Base-by-base conservation (phyloP, 2,888 invertebrate species). In the Odontothrips loti region DNA sequence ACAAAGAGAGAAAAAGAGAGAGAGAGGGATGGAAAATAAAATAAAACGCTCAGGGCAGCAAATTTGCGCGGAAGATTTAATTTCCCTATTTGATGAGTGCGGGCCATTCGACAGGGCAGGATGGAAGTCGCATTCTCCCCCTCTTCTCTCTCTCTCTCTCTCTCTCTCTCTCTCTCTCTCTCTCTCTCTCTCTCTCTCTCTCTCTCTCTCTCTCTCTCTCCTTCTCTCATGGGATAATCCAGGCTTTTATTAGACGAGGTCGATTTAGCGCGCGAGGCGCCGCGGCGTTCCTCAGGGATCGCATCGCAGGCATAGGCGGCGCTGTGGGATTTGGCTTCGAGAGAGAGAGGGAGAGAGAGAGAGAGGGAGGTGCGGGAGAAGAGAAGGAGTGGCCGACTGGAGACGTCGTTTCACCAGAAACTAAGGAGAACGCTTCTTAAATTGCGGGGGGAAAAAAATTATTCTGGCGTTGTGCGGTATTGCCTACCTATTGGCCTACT, bases 241-340 rank as follows among this genome's bases (percentile, higher is more conserved):
- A 11, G 68, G 27, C 68, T 75, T 75, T 75, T 75, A 75, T 75
- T 75, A 75, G 68, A 75, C 68, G 68, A 27, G 68, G 23, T 75
- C 68, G 68, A 75, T 75, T 75, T 75, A 75, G 68, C 68, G 58
- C 58, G 58, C 27, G 23, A 75, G 58, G 20, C 34, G 34, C 34
- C 34, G 58, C 58, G 15, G 23, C 68, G 68, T 27, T 75, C 27
- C 68, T 75, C 27, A 10, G 68, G 68, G 68, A 75, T 75, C 68
- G n/a, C 68, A n/a, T 23, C 68, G 68, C 68, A 11, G 23, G 68
- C 68, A 27, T 20, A 20, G 58, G 58, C 20, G 15, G 58, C 58
- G 58, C 58, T 20, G 58, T 20, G 34, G 34, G 34, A 43, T 43
- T 43, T 43, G 34, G 34, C 34, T 43, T 43, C 34, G 34, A 43